Base-by-base conservation (phyloP, 2,113 vertebrate species). In the Nematolebias whitei region DNA sequence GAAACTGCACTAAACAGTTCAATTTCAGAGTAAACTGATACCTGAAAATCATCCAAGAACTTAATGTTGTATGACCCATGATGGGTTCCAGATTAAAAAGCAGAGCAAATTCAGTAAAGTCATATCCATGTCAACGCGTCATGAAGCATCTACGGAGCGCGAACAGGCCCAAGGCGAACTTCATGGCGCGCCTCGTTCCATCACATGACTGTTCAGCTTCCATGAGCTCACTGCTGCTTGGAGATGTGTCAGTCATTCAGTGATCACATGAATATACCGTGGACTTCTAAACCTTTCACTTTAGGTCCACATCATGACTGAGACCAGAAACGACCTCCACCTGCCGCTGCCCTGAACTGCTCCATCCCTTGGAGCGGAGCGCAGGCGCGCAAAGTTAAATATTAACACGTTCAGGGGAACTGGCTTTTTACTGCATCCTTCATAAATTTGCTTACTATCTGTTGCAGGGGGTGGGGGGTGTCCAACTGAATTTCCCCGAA, bases 191-290 rank as follows among this genome's bases (percentile, higher is more conserved):
- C 41, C 5, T 12, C 19, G 22, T 48, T 71, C 52, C 50, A 39
- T 76, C 76, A 80, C 68, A 47, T 59, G 69, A 80, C 71, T 54
- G 58, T 64, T 78, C 60, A 68, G 62, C 58, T 35, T 69, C 32
- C 1, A 35, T 35, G 24, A 43, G 47, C 52, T 18, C 48, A 39
- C 23, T 14, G 23, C 13, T 24, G 29, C 35, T 19, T 45, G 43
- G 38, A 62, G 35, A 40, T 23, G 54, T 24, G 41, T 19, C 53
- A 47, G 20, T 19, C 49, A 44, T 24, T 71, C 52, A 60, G 53
- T 12, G 26, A 19, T 39, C 52, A 43, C 20, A 43, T 19, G 15
- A 45, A 29, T 61, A 41, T 23, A 19, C 15, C 29, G 18, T 44
- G 29, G 47, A 47, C 41, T 51, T 64, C n/a, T 65, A n/a, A 45